A percentile compares a stretch with the other conserved stretches of the same genome.
phyloP scores from a whole-genome alignment of 1,140 invertebrate species.

The Megalonaias nervosa region DNA sequence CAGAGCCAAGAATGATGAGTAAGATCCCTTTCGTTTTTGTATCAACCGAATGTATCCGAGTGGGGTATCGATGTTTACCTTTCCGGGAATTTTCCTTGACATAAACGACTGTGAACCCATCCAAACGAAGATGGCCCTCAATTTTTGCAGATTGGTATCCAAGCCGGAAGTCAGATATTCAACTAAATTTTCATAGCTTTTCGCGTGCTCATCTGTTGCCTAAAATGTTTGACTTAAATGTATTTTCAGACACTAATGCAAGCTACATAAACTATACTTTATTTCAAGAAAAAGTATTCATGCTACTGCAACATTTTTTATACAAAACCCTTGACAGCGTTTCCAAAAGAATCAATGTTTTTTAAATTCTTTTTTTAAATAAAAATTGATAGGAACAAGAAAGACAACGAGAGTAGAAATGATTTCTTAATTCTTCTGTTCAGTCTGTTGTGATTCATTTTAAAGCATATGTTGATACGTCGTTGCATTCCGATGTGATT shows the following conservation, averaged over 20 bases:
- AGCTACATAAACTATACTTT: background rate
- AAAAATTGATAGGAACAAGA: too few relatives aligned
- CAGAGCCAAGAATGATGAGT: conserved; percentile 28
- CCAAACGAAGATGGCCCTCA: conserved; percentile 28
- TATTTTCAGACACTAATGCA: background rate
- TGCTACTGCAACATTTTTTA: too few relatives aligned
- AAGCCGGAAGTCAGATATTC: conserved; percentile 11
- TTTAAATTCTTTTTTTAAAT: too few relatives aligned
- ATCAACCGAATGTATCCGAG: conserved; percentile 26
- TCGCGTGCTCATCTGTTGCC: conserved; percentile 13
- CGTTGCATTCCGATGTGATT: too few relatives aligned
- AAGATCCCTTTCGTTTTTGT: conserved; percentile 6
- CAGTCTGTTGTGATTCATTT: too few relatives aligned
- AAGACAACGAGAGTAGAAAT: too few relatives aligned
- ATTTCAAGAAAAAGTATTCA: too few relatives aligned
- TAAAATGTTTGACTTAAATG: background rate
- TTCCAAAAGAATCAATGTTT: too few relatives aligned
- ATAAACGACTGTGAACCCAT: conserved; percentile 18
- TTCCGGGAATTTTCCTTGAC: background rate
- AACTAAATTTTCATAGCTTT: conserved; percentile 17
- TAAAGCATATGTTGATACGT: too few relatives aligned
- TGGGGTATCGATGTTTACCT: conserved; percentile 24
- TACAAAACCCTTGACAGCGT: too few relatives aligned
- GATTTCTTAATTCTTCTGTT: too few relatives aligned
- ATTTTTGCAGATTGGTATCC: conserved; percentile 24